Conservation (phyloP, 2,113 vertebrate species). For the Hylia prasina region DNA sequence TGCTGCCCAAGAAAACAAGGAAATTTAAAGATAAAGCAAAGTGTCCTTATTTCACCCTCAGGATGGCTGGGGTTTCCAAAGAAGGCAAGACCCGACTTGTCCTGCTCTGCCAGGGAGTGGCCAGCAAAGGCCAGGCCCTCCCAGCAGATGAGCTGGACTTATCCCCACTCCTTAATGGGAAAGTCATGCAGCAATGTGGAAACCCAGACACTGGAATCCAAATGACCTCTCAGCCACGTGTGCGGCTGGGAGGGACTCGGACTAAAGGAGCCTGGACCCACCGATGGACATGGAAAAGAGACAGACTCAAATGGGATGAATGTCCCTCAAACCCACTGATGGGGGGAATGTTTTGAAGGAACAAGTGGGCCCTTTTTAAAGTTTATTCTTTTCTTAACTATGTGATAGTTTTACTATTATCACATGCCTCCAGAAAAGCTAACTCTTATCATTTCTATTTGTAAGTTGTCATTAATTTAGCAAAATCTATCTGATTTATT, state of each 20-base stretch:
- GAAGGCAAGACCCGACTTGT: background rate
- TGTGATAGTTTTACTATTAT: background rate
- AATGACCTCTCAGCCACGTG: background rate
- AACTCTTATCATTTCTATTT: background rate
- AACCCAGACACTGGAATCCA: background rate
- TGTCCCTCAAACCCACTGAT: background rate
- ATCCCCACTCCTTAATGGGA: background rate
- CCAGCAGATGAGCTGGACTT: slow-evolving; percentile 4
- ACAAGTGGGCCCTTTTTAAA: background rate
- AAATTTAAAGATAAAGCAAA: slow-evolving; percentile 67
- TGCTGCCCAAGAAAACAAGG: slow-evolving; percentile 52
- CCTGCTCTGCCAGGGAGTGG: background rate
- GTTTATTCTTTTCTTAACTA: background rate
- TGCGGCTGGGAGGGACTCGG: background rate
- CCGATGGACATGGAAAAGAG: background rate
- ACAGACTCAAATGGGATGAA: background rate
- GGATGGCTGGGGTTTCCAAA: slow-evolving; percentile 21
- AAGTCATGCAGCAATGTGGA: background rate
- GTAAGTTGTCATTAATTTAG: background rate
- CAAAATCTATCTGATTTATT: background rate
- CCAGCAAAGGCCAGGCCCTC: background rate
- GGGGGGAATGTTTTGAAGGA: background rate
- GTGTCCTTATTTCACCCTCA: slow-evolving; percentile 60
- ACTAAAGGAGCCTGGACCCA: background rate
- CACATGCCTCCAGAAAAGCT: background rate